Evolutionary conservation across 2,113 vertebrate genomes (phyloP).

Genomic region (Mellivora capensis): DNA sequence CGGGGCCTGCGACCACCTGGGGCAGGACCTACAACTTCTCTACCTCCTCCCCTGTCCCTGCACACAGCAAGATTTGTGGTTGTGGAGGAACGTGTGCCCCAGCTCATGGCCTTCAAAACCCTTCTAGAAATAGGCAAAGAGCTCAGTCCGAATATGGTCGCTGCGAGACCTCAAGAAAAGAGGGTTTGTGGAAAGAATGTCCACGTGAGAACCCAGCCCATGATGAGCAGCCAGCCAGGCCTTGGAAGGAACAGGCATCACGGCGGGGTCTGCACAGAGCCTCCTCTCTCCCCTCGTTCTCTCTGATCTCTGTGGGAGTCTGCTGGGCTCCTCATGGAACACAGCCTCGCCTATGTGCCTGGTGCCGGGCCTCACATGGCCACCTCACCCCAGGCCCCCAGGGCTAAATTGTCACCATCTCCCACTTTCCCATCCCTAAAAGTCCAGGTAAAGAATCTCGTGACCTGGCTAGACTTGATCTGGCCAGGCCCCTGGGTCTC

Average conservation of each 20-base stretch:
- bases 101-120: background rate
- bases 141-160: background rate
- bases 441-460: background rate
- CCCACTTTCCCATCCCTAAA: background rate
- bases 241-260: rapidly evolving
- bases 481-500: background rate
- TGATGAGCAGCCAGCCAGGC: background rate
- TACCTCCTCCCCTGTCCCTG: background rate
- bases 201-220: rapidly evolving
- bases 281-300: background rate
- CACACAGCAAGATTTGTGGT: background rate
- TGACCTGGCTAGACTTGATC: background rate
- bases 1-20: background rate
- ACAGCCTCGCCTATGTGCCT: background rate
- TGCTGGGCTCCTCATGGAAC: background rate
- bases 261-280: too few relatives aligned
- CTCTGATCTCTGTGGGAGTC: background rate
- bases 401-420: background rate
- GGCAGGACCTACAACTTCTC: background rate
- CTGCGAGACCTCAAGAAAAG: background rate
- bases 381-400: background rate
- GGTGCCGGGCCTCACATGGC: background rate
- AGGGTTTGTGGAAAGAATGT: background rate
- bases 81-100: background rate
- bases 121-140: background rate